Conservation (phyloP, 2,113 vertebrate genomes). For the Eidolon helvum region DNA sequence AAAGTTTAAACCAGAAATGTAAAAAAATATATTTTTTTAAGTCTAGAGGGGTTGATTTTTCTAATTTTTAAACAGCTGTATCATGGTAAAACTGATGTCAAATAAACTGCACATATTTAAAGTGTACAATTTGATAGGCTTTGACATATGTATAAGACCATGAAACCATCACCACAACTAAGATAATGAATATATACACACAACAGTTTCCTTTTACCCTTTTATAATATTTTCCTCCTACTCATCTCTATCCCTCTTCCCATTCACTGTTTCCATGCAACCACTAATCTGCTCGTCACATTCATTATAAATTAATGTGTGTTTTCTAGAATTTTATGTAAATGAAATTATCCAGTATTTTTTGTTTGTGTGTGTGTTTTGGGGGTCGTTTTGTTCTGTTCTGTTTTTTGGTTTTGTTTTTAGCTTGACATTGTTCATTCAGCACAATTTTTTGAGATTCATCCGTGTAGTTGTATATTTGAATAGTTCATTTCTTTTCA, state of each 20-base stretch:
- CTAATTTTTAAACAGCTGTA: neutral
- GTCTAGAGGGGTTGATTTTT: neutral
- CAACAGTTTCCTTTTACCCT: neutral
- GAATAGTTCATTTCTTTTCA: neutral
- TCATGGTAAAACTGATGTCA: neutral
- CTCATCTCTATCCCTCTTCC: neutral
- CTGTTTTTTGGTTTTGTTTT: neutral
- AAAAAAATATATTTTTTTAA: neutral
- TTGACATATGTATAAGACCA: neutral
- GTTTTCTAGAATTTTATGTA: neutral
- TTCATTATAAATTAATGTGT: neutral
- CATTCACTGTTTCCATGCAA: neutral
- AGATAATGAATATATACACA: neutral
- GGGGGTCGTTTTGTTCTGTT: neutral
- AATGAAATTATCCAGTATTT: neutral
- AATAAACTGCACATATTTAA: neutral
- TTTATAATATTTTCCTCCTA: neutral
- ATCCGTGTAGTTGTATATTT: neutral
- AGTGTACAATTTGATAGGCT: neutral
- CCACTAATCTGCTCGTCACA: neutral
- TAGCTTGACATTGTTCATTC: neutral
- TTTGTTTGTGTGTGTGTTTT: neutral
- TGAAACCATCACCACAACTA: neutral
- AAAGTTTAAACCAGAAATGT: constrained; percentile 14
- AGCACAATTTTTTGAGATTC: constrained; percentile 24